Evolutionary conservation across 2,113 vertebrate species (phyloP), one percentile per base, ranked within the genome.

Genomic region (Cheirogaleus medius): DNA sequence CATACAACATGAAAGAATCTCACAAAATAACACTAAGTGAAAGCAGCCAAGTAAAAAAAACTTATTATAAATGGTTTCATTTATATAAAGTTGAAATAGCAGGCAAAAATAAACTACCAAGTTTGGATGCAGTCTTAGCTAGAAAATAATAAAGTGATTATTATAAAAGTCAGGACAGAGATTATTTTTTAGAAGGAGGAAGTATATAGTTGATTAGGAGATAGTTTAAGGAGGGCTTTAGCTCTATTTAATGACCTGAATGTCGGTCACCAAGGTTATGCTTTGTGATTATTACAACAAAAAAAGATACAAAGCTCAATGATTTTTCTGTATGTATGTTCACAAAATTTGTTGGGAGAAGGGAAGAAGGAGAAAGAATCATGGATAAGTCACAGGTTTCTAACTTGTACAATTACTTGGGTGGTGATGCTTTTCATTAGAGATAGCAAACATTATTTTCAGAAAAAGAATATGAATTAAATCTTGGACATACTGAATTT

Each of bases 51-150:
- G 34, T 82, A 60, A 83, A 76, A 21, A 54, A 92, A 66, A 94
- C 74, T 27, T 83, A 56, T 21, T 56, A 56, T 56, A 77, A 87
- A 83, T 32, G 44, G 47, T 73, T 87, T 54, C 42, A 37, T 87
- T 90, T 77, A 89, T 49, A 58, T 15, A 88, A 93, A 80, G 29
- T 85, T 77, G 49, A 93, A 93, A 85, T 37, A 73, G 85, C 21
- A 93, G 58, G 63, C 21, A 95, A 94, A 92, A 87, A 56, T 52
- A 78, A 95, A 88, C 47, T 74, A 90, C 21, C 44, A 91, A 81
- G n/a, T 82, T 76, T 71, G 12, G 87, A 52, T 54, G 18, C 5
- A 74, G 76, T 49, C 42, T 85, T 64, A 66, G 13, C 34, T 21
- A 93, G 49, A 78, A 85, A 90, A 93, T 34, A 83, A 56, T 39